A percentile compares a stretch with the other conserved stretches of the same genome.
phyloP scores from a whole-genome alignment of 1,140 invertebrate species.

The Episyrphus balteatus region DNA sequence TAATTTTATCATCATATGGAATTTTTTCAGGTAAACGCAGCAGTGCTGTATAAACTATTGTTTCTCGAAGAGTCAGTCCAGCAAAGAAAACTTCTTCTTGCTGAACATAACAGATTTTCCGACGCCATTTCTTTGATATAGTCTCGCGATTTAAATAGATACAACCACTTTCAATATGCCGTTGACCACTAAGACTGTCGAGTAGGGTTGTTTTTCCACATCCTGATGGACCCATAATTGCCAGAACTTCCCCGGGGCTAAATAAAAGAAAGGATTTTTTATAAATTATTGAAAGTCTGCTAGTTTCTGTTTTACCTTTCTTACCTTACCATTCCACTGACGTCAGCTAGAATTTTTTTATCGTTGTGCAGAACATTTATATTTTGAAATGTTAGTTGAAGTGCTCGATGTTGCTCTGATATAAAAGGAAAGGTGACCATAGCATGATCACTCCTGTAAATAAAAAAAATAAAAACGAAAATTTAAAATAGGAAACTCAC shows the following conservation, averaged over 20 bases:
- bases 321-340: slow-evolving; percentile 57
- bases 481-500: no score
- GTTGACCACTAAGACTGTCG: slow-evolving; percentile 60
- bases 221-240: slow-evolving; percentile 75
- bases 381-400: slow-evolving; percentile 59
- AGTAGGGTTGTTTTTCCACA: slow-evolving; percentile 73
- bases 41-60: slow-evolving; percentile 61
- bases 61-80: slow-evolving; percentile 68
- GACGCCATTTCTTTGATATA: slow-evolving; percentile 63
- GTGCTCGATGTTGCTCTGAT: slow-evolving; percentile 42
- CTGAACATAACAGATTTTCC: slow-evolving; percentile 72
- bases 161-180: slow-evolving; percentile 53
- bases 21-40: slow-evolving; percentile 65
- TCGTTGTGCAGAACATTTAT: slow-evolving; percentile 40
- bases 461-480: slow-evolving; percentile 6
- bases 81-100: slow-evolving; percentile 80
- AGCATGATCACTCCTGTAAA: slow-evolving; percentile 38
- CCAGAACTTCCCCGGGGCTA: slow-evolving; percentile 63
- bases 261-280: slow-evolving; percentile 7
- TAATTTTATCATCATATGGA: slow-evolving; percentile 61
- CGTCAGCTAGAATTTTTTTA: slow-evolving; percentile 55
- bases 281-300: slow-evolving; percentile 2
- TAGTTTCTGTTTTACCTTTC: slow-evolving; percentile 6
- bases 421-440: slow-evolving; percentile 39
- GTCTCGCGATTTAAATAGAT: slow-evolving; percentile 64